Evolutionary conservation across 2,797 vertebrate genomes (phyloP).

Genomic region (Pangasius larnaudii): DNA sequence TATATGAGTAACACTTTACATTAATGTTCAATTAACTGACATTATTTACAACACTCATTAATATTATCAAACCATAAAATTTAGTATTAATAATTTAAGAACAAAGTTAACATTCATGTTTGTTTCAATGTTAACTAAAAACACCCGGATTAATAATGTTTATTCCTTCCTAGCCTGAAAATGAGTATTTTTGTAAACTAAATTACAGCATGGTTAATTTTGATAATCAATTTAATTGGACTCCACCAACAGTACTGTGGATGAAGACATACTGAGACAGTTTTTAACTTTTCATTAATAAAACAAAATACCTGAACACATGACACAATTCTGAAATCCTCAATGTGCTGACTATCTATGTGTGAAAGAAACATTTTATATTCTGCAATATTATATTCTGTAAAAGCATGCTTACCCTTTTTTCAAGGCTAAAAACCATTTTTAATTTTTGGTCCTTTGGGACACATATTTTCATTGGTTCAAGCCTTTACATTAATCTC

Average conservation of each 20-base stretch:
- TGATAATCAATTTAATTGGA: not conserved
- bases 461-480: not conserved
- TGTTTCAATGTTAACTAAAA: not conserved
- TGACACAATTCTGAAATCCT: not conserved
- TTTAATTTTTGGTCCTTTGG: not conserved
- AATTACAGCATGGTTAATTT: not conserved
- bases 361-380: not conserved
- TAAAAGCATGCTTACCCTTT: not conserved
- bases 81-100: not conserved
- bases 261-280: not conserved
- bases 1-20: not conserved
- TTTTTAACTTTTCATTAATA: not conserved
- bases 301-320: not conserved
- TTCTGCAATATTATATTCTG: not conserved
- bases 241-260: not conserved
- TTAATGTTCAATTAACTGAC: not conserved
- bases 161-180: not conserved
- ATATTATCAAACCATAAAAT: not conserved
- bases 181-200: not conserved
- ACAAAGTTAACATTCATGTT: not conserved
- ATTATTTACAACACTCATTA: not conserved
- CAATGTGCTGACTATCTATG: not conserved
- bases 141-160: not conserved
- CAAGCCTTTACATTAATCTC: not conserved
- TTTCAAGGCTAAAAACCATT: not conserved